Conservation (phyloP, 2,113 vertebrate species). For the Laticauda colubrina region DNA sequence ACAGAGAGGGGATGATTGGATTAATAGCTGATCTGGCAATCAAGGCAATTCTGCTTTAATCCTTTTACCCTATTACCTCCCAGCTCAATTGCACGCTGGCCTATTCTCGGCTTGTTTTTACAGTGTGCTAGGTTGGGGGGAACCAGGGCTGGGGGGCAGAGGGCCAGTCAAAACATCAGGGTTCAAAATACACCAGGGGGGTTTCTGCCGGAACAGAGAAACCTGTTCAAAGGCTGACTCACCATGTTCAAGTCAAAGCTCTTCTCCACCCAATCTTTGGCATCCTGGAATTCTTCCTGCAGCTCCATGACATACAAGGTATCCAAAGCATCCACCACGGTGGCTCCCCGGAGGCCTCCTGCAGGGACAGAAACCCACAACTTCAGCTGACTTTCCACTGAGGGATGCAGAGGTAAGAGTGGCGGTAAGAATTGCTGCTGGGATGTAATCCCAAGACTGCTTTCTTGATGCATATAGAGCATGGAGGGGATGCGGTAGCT, state of each 20-base stretch:
- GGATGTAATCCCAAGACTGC: background rate
- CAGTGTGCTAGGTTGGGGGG: background rate
- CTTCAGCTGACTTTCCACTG: background rate
- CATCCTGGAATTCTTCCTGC: conserved; percentile 90
- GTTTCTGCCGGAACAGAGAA: background rate
- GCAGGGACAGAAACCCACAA: conserved; percentile 48
- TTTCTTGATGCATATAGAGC: background rate
- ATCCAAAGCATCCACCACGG: conserved; percentile 92
- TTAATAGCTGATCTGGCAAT: background rate
- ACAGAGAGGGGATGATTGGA: background rate
- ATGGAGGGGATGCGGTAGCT: too few species aligned
- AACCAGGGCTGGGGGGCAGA: background rate
- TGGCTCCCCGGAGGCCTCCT: conserved; percentile 93
- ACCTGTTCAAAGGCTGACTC: conserved; percentile 62
- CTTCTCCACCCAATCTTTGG: conserved; percentile 89
- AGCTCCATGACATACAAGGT: conserved; percentile 96
- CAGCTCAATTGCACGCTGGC: background rate
- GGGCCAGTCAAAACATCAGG: background rate
- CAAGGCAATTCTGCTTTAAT: background rate
- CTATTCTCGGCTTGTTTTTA: background rate
- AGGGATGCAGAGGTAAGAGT: too few species aligned
- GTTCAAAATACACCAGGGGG: background rate
- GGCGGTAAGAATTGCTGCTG: background rate
- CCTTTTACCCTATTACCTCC: background rate
- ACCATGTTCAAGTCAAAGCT: conserved; percentile 92